These are phyloP conservation scores for Drosophila burlai DNA, from an alignment of 1,140 invertebrate genomes.

Conservation along the genomic window DNA sequence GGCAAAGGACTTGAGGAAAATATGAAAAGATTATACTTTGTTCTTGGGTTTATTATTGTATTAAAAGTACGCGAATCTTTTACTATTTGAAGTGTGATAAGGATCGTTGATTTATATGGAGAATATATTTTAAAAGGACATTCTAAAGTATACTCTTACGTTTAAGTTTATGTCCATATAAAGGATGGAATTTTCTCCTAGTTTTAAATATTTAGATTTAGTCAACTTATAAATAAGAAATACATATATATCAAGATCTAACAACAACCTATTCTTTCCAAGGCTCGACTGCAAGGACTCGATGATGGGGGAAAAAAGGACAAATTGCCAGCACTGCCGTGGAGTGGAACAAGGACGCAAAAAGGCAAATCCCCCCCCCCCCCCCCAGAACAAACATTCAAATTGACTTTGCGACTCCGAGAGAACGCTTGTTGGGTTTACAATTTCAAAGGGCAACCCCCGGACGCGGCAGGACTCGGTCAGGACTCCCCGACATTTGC, in stretches of 20 bases:
- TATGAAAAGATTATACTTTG: neutral
- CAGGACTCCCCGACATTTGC: conserved; percentile 26
- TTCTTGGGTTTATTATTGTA: neutral
- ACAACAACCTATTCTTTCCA: neutral
- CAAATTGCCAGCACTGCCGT: conserved; percentile 1
- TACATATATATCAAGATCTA: neutral
- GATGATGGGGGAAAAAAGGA: neutral
- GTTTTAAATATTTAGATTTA: neutral
- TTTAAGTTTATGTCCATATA: neutral
- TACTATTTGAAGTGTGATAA: neutral
- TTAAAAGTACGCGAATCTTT: neutral
- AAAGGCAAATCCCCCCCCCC: conserved; percentile 57
- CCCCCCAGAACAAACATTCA: conserved; percentile 71
- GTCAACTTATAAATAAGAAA: neutral
- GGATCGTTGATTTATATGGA: neutral
- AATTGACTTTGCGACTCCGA: conserved; percentile 74
- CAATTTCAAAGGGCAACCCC: conserved; percentile 22
- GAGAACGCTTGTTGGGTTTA: conserved; percentile 49
- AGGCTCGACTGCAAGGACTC: neutral
- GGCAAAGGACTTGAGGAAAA: neutral
- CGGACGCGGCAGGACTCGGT: neutral
- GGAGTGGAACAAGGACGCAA: conserved; percentile 10
- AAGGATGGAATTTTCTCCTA: too few relatives aligned
- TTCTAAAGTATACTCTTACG: neutral
- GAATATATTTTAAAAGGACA: neutral